Evolutionary conservation across 1,140 invertebrate genomes (phyloP), one percentile per base, ranked within the genome.

Genomic region (Dinoponera quadriceps): DNA sequence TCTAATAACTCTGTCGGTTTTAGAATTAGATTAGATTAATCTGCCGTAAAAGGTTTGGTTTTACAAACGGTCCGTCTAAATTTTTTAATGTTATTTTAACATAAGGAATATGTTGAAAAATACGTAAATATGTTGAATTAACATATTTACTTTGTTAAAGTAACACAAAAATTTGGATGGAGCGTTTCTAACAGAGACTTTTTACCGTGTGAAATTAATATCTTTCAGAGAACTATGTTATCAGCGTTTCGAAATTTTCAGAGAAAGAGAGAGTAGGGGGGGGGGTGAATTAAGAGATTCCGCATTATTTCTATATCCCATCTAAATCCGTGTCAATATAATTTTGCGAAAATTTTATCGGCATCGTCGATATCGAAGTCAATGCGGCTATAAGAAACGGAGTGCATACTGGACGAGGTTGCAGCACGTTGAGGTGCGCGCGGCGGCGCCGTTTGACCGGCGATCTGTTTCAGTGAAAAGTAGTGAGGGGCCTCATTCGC

Each of bases 381-480:
- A 55, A 51, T 33, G 62, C 38, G 25, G 33, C 7, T 54, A 29
- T 29, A 69, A 55, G 63, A 81, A 72, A 59, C 48, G 59, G 57
- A 38, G 18, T 29, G 25, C 54, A 18, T 72, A 54, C 22, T 51
- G 16, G 63, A 71, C 57, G 60, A 74, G 84, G 38, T 72, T 68
- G 55, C 74, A 29, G 44, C 54, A 20, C 54, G 80, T 55, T 66
- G 68, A 74, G 51, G 59, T 69, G 80, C 71, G 60, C 44, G 22
- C 55, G 62, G 87, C 87, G 87, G 85, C 54, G 55, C 77, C 87
- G 85, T 87, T 87, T 87, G 85, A 88, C 83, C 87, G 72, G 62
- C 83, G 86, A 88, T 88, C 83, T 88, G 78, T 88, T 88, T 85
- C 78, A 77, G 83, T 74, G 86, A 88, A 88, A 80, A 85, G 82